Percentiles rank a stretch among this genome's conserved stretches.
Conservation (phyloP, 1,140 invertebrate genomes). For the Globodera rostochiensis region DNA sequence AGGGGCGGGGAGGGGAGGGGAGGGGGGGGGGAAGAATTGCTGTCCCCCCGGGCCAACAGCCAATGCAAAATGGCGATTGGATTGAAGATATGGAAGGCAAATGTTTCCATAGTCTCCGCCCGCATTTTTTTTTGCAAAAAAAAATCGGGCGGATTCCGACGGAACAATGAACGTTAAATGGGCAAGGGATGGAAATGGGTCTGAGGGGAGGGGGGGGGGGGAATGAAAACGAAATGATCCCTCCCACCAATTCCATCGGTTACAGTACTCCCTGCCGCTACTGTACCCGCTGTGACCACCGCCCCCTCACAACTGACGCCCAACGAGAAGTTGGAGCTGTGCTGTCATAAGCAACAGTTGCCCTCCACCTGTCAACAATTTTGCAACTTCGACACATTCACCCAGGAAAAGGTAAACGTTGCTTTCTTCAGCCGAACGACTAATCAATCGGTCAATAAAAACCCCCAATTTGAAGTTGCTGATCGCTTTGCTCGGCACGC, state of each 20-base stretch:
- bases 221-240: too few relatives aligned
- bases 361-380: conserved; percentile 38
- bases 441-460: too few relatives aligned
- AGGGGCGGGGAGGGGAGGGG: not conserved
- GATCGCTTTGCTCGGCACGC: conserved; percentile 39
- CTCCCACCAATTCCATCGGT: not conserved
- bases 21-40: not conserved
- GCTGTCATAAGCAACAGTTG: conserved; percentile 51
- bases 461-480: conserved; percentile 38
- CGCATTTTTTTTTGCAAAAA: conserved; percentile 16
- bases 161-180: too few relatives aligned
- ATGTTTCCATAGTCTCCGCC: not conserved
- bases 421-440: not conserved
- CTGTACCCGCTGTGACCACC: not conserved
- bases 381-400: conserved; percentile 55
- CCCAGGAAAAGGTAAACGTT: conserved; percentile 49
- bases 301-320: conserved; percentile 2
- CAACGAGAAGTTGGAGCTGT: conserved; percentile 49
- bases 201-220: too few relatives aligned
- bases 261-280: not conserved
- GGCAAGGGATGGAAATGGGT: too few relatives aligned
- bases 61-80: not conserved
- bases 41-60: not conserved
- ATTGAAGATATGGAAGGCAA: not conserved
- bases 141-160: not conserved